phyloP scores from a whole-genome alignment of 2,797 vertebrate genomes.

The Triplophysa yarkandensis region DNA sequence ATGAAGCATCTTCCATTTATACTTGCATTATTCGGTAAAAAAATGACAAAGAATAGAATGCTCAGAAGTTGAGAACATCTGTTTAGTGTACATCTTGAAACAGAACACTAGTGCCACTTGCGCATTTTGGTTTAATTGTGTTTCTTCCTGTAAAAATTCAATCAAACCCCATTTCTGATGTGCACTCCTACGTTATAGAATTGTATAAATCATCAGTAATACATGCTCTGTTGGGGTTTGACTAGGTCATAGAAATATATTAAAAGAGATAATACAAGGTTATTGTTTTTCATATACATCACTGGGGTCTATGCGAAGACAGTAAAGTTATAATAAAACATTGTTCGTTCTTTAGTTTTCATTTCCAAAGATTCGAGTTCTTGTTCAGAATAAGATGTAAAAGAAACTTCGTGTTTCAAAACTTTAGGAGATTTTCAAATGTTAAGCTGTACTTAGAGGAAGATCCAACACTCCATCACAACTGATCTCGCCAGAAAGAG shows the following conservation, averaged over 20 bases:
- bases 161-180: not conserved
- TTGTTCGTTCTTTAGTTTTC: not conserved
- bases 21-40: not conserved
- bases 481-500: conserved; percentile 10
- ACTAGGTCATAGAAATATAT: not conserved
- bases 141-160: no score
- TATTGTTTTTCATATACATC: conserved; percentile 1
- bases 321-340: not conserved
- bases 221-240: not conserved
- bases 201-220: not conserved
- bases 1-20: not conserved
- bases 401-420: not conserved
- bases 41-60: not conserved
- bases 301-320: not conserved
- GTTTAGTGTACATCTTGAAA: not conserved
- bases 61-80: not conserved
- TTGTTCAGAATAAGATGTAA: not conserved
- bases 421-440: not conserved
- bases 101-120: not conserved
- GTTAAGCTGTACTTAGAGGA: conserved; percentile 26
- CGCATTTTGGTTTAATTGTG: not conserved
- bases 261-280: not conserved
- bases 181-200: not conserved
- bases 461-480: conserved; percentile 22
- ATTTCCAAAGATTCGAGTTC: not conserved